Evolutionary conservation across 2,797 vertebrate genomes (phyloP).

Genomic region (Bovichtus diacanthus): DNA sequence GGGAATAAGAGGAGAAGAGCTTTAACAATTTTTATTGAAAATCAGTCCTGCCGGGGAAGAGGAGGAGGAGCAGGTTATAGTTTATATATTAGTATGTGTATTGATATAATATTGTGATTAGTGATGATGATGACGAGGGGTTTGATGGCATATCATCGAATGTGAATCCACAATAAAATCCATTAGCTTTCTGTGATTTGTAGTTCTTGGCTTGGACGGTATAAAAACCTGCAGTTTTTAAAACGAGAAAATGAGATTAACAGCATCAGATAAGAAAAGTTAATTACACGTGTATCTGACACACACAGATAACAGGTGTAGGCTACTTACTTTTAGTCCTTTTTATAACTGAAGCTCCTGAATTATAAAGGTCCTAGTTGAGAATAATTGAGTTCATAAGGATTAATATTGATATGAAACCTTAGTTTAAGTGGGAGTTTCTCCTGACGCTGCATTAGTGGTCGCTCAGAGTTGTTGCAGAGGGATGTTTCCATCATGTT

Average conservation of each 20-base stretch:
- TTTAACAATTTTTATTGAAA: slow-evolving; percentile 52
- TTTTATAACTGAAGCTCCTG: background rate
- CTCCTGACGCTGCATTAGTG: background rate
- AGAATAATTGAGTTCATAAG: background rate
- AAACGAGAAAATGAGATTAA: too few relatives aligned
- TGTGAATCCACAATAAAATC: too few relatives aligned
- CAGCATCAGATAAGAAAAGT: background rate
- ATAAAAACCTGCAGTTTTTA: too few relatives aligned
- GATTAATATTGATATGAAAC: background rate
- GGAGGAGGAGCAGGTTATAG: background rate
- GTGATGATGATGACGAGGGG: background rate
- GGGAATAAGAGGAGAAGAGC: slow-evolving; percentile 33
- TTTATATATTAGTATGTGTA: too few relatives aligned
- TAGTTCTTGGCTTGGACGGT: too few relatives aligned
- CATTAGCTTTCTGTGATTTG: too few relatives aligned
- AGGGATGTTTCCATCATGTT: background rate
- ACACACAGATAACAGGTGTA: too few relatives aligned
- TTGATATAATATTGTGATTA: background rate
- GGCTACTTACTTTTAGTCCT: background rate
- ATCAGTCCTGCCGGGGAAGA: slow-evolving; percentile 14
- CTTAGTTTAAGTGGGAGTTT: too few relatives aligned
- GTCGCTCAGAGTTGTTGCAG: background rate
- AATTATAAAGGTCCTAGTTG: background rate
- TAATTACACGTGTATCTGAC: background rate
- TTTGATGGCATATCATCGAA: too few relatives aligned